Evolutionary conservation across 2,888 invertebrate genomes (phyloP).

Genomic region (Drosophila imparisetae): DNA sequence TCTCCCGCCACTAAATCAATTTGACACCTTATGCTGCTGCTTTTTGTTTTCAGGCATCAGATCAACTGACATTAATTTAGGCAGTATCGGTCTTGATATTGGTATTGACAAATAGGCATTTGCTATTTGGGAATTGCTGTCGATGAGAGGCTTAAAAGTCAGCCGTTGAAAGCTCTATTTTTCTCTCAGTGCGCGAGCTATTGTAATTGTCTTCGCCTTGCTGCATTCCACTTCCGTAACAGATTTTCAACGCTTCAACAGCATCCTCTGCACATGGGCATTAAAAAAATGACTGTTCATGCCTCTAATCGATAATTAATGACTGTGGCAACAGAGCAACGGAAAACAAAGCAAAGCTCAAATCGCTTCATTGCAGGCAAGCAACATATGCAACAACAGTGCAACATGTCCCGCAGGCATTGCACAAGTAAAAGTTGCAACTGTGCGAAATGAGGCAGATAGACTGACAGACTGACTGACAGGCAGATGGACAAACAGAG

Average conservation of each 20-base stretch:
- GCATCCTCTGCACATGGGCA: conserved; percentile 40
- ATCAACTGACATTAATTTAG: not conserved
- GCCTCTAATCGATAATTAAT: conserved; percentile 82
- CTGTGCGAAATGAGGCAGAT: conserved; percentile 40
- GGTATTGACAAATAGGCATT: not conserved
- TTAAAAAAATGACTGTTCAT: conserved; percentile 30
- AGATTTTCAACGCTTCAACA: conserved; percentile 34
- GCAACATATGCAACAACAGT: not conserved
- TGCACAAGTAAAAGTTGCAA: conserved; percentile 70
- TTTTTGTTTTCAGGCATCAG: not conserved
- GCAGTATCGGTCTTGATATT: not conserved
- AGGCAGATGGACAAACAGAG: conserved; percentile 30
- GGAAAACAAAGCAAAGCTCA: conserved; percentile 61
- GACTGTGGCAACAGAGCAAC: conserved; percentile 69
- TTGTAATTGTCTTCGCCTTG: conserved; percentile 34
- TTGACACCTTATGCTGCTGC: conserved; percentile 31
- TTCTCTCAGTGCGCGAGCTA: conserved; percentile 10
- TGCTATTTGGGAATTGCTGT: not conserved
- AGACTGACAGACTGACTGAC: conserved; percentile 31
- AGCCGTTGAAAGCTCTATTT: not conserved
- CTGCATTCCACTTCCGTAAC: conserved; percentile 38
- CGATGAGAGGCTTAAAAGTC: not conserved
- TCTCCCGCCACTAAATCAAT: conserved; percentile 67
- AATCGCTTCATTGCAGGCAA: conserved; percentile 59
- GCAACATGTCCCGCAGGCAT: conserved; percentile 48